A percentile compares a stretch with the other conserved stretches of the same genome.
Evolutionary conservation across 2,888 invertebrate genomes (phyloP).

Genomic region (Drosophila stalkeri): DNA sequence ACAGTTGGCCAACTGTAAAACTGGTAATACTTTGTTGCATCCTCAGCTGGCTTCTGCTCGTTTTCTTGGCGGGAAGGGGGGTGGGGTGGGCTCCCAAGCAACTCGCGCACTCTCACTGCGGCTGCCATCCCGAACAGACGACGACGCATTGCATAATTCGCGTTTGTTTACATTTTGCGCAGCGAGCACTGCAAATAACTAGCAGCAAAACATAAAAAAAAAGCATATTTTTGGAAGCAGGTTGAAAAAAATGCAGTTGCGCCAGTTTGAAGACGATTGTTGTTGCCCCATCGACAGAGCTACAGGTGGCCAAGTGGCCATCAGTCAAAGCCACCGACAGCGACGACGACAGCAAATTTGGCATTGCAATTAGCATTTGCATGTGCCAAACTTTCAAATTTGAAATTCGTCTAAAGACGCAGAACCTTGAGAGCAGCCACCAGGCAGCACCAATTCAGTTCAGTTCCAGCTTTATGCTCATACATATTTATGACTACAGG

Average conservation of each 20-base stretch:
- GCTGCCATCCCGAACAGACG: constrained; percentile 42
- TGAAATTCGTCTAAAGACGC: constrained; percentile 51
- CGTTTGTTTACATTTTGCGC: constrained; percentile 57
- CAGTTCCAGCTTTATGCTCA: constrained; percentile 29
- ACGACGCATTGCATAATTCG: constrained; percentile 63
- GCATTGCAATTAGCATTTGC: constrained; percentile 66
- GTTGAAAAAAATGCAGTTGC: constrained; percentile 48
- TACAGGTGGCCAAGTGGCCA: constrained; percentile 49
- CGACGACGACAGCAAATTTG: constrained; percentile 25
- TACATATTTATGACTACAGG: constrained; percentile 66
- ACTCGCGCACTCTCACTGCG: constrained; percentile 62
- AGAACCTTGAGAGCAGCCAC: constrained; percentile 60
- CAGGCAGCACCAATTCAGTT: background rate
- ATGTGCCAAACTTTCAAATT: constrained; percentile 65
- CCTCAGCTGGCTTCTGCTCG: constrained; percentile 57
- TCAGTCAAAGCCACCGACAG: constrained; percentile 49
- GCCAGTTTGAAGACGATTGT: constrained; percentile 46
- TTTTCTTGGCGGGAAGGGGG: constrained; percentile 25
- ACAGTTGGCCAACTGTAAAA: constrained; percentile 59
- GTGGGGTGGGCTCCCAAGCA: too few relatives aligned
- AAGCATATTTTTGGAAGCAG: constrained; percentile 21
- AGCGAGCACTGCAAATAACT: constrained; percentile 55
- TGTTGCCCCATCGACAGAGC: constrained; percentile 13
- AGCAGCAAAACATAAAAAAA: constrained; percentile 2
- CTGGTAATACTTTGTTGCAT: constrained; percentile 63